These are phyloP conservation scores for Papilio elwesi DNA, from an alignment of 2,888 invertebrate species.

Conservation along the genomic window DNA sequence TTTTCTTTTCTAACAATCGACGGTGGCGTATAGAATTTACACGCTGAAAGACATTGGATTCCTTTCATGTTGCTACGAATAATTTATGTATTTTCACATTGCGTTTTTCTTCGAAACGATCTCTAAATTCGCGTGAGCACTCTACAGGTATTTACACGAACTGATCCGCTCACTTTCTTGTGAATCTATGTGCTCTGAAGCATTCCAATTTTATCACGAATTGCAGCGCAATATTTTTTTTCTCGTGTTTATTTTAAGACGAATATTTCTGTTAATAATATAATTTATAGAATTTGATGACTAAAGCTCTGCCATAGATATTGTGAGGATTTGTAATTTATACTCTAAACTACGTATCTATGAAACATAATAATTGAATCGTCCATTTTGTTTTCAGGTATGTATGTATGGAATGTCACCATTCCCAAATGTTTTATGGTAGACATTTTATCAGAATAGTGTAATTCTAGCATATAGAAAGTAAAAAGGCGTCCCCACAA, in stretches of 20 bases:
- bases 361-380: too few species aligned
- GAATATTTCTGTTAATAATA: not conserved
- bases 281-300: too few species aligned
- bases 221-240: not conserved
- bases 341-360: too few species aligned
- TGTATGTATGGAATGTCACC: too few species aligned
- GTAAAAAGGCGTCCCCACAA: too few species aligned
- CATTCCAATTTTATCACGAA: slow-evolving; percentile 32
- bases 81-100: slow-evolving; percentile 37
- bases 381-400: too few species aligned
- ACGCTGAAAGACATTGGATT: slow-evolving; percentile 13
- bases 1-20: not conserved
- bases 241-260: not conserved
- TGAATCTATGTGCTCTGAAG: not conserved
- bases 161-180: slow-evolving; percentile 31
- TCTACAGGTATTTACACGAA: not conserved
- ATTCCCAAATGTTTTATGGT: too few species aligned
- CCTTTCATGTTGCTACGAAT: slow-evolving; percentile 4
- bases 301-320: too few species aligned
- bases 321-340: too few species aligned
- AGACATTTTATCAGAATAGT: too few species aligned
- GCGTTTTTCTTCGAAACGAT: slow-evolving; percentile 32
- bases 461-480: too few species aligned
- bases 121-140: slow-evolving; percentile 37
- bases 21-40: not conserved